These are phyloP conservation scores for Poecilia picta DNA, from an alignment of 2,797 vertebrate species.

Conservation along the genomic window DNA sequence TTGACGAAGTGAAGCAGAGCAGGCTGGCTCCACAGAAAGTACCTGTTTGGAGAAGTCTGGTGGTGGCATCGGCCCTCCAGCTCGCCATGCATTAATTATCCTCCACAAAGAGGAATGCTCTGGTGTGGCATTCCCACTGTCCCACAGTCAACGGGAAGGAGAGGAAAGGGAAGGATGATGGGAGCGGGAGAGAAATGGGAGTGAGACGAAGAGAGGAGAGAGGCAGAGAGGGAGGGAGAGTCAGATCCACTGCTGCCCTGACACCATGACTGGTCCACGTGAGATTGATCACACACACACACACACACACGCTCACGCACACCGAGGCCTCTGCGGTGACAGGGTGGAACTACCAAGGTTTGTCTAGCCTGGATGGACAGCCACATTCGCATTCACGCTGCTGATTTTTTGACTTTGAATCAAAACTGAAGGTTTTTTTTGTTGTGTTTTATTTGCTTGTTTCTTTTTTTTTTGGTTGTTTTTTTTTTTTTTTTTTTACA, in stretches of 20 bases:
- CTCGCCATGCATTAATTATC: slow-evolving; percentile 78
- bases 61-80: slow-evolving; percentile 55
- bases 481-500: slow-evolving; percentile 17
- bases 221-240: slow-evolving; percentile 65
- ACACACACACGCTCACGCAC: slow-evolving; percentile 59
- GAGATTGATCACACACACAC: slow-evolving; percentile 81
- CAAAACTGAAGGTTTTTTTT: slow-evolving; percentile 4
- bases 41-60: slow-evolving; percentile 73
- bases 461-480: too few relatives aligned
- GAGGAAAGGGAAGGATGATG: slow-evolving; percentile 54
- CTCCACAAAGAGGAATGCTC: slow-evolving; percentile 68
- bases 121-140: slow-evolving; percentile 73
- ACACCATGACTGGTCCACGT: slow-evolving; percentile 84
- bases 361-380: slow-evolving; percentile 68
- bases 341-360: slow-evolving; percentile 73
- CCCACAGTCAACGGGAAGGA: slow-evolving; percentile 60
- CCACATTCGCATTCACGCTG: slow-evolving; percentile 39
- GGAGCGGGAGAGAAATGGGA: slow-evolving; percentile 46
- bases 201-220: slow-evolving; percentile 47
- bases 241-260: slow-evolving; percentile 79
- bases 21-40: slow-evolving; percentile 55
- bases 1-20: slow-evolving; percentile 69
- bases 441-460: background rate
- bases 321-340: slow-evolving; percentile 75
- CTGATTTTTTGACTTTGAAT: background rate